Conservation (phyloP, 2,888 invertebrate genomes). For the Melipona bicolor region DNA sequence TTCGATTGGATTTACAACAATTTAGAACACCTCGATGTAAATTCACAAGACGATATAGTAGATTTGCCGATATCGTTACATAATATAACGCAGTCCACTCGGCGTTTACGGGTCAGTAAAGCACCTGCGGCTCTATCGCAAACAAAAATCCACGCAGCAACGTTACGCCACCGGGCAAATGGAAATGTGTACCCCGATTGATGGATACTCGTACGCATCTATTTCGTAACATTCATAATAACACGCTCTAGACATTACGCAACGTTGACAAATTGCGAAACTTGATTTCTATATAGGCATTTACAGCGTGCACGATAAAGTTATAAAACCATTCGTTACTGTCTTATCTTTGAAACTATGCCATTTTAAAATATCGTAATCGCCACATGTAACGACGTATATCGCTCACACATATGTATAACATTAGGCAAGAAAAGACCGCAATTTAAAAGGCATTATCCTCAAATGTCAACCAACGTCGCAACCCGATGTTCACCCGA, state of each 20-base stretch:
- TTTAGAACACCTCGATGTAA: background rate
- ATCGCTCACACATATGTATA: background rate
- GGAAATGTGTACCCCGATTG: slow-evolving; percentile 16
- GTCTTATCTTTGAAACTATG: background rate
- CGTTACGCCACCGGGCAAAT: slow-evolving; percentile 49
- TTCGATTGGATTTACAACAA: background rate
- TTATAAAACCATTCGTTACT: background rate
- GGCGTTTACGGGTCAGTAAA: slow-evolving; percentile 51
- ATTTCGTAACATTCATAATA: slow-evolving; percentile 23
- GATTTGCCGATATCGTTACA: slow-evolving; percentile 3
- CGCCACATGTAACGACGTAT: background rate
- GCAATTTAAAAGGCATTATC: background rate
- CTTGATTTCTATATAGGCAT: slow-evolving; percentile 3
- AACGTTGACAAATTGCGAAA: slow-evolving; percentile 8
- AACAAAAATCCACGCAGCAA: slow-evolving; percentile 44
- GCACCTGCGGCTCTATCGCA: slow-evolving; percentile 49
- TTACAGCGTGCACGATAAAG: background rate
- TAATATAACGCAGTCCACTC: slow-evolving; percentile 4
- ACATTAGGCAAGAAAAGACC: background rate
- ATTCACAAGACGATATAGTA: slow-evolving; percentile 7
- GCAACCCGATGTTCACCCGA: background rate
- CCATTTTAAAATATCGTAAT: background rate
- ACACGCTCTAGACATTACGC: background rate
- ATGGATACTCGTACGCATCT: slow-evolving; percentile 10
- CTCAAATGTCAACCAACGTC: background rate